A percentile compares a stretch with the other conserved stretches of the same genome.
Conservation (phyloP, 2,797 vertebrate species). For the Eulemur albifrons region DNA sequence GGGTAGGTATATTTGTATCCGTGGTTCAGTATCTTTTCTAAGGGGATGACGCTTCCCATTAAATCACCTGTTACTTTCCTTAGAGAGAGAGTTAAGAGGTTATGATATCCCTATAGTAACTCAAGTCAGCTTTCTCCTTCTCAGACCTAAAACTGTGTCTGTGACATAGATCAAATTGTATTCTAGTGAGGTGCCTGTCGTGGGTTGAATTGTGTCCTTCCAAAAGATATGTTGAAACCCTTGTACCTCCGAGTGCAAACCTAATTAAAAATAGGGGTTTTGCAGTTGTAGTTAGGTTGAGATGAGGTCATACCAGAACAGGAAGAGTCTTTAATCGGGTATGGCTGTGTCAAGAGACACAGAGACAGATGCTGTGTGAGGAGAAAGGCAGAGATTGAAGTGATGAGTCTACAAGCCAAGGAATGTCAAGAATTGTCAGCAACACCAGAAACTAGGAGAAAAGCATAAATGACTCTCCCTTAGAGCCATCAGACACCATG, state of each 20-base stretch:
- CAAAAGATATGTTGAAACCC: not conserved
- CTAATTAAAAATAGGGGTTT: not conserved
- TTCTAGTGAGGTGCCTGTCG: not conserved
- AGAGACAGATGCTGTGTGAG: not conserved
- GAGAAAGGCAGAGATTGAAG: not conserved
- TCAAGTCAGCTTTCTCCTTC: not conserved
- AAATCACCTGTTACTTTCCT: not conserved
- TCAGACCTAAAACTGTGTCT: not conserved
- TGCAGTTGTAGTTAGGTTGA: not conserved
- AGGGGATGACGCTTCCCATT: not conserved
- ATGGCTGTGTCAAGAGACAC: not conserved
- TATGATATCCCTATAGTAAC: not conserved
- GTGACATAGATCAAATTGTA: not conserved
- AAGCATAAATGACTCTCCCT: not conserved
- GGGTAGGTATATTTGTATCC: not conserved
- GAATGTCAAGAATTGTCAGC: not conserved
- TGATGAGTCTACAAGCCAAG: not conserved
- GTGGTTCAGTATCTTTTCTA: not conserved
- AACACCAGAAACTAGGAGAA: not conserved
- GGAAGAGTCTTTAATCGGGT: not conserved
- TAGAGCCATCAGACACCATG: not conserved
- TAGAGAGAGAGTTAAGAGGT: not conserved
- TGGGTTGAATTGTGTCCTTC: not conserved
- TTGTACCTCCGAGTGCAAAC: not conserved
- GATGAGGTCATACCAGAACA: not conserved